A percentile compares a stretch with the other conserved stretches of the same genome.
phyloP scores from a whole-genome alignment of 2,797 vertebrate species.

The Acanthurus tractus region DNA sequence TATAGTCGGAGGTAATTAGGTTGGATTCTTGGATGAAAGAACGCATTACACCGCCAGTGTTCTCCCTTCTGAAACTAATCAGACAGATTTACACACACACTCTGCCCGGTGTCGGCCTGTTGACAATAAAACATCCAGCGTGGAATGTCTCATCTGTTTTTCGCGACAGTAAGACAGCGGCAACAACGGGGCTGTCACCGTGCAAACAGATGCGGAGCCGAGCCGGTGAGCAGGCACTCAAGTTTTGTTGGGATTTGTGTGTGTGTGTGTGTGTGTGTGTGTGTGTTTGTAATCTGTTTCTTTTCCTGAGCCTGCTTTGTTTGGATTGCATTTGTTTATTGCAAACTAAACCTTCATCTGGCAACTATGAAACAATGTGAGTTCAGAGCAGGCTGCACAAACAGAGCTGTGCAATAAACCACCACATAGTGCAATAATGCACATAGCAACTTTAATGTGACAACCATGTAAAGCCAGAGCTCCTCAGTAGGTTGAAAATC shows the following conservation, averaged over 20 bases:
- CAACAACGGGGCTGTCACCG: constrained; percentile 37
- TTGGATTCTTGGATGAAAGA: constrained; percentile 33
- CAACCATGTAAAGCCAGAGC: not conserved
- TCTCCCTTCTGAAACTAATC: constrained; percentile 50
- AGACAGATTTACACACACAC: constrained; percentile 50
- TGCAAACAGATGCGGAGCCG: constrained; percentile 2
- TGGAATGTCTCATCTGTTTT: constrained; percentile 31
- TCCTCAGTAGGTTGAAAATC: not conserved
- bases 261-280: constrained; percentile 8
- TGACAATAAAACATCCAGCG: constrained; percentile 43
- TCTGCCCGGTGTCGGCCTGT: constrained; percentile 13
- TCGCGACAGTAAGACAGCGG: constrained; percentile 8
- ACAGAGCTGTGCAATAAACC: not conserved
- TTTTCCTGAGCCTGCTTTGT: not conserved
- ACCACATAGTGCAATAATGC: not conserved
- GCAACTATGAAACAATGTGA: no score
- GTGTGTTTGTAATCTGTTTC: not conserved
- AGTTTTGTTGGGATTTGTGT: not conserved
- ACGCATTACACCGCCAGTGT: constrained; percentile 21
- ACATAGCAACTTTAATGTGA: not conserved
- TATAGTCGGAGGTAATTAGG: constrained; percentile 35
- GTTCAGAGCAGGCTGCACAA: no score
- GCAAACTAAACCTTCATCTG: no score
- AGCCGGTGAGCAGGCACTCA: not conserved
- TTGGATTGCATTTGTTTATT: no score